Conservation (phyloP, 2,888 invertebrate genomes). For the Rhopalosiphum nymphaeae region DNA sequence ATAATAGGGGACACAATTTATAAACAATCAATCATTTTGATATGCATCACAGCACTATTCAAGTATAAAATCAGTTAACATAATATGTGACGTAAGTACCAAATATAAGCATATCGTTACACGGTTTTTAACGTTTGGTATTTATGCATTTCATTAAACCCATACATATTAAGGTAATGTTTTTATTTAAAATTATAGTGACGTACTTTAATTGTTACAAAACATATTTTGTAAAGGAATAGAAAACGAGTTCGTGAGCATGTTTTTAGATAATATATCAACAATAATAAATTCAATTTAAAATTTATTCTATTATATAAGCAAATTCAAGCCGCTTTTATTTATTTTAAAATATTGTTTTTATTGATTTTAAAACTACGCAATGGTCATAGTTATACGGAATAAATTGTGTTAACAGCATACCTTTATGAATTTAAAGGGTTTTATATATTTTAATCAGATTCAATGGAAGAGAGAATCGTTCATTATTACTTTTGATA, state of each 20-base stretch:
- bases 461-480: not conserved
- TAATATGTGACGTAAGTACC: not conserved
- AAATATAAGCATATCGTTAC: not conserved
- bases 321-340: not conserved
- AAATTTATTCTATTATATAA: not conserved
- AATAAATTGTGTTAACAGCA: not conserved
- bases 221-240: not conserved
- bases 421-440: not conserved
- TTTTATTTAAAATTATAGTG: not conserved
- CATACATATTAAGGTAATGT: not conserved
- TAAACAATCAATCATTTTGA: not conserved
- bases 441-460: not conserved
- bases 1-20: not conserved
- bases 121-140: not conserved
- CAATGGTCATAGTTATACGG: not conserved
- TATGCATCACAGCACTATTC: not conserved
- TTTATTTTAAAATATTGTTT: conserved; percentile 2
- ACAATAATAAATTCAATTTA: not conserved
- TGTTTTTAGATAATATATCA: not conserved
- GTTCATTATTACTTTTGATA: not conserved
- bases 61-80: not conserved
- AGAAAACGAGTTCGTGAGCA: not conserved
- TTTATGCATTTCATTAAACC: not conserved
- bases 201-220: not conserved
- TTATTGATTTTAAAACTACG: not conserved